phyloP scores from a whole-genome alignment of 1,140 invertebrate genomes.

The Muscidifurax raptorellus region DNA sequence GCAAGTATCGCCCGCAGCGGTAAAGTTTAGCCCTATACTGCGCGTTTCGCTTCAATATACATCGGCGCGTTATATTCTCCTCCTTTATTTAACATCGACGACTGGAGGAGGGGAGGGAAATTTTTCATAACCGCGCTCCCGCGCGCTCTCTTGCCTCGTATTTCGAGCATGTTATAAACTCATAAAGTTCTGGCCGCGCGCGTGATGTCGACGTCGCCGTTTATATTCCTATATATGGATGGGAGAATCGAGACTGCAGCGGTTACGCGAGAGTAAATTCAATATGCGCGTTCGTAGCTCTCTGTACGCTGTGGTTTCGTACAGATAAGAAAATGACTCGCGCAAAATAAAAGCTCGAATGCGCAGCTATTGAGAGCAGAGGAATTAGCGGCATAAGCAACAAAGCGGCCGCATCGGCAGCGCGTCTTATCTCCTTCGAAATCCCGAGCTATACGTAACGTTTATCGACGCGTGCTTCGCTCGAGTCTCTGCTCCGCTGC shows the following conservation, averaged over 20 bases:
- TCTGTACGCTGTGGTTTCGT: too few relatives aligned
- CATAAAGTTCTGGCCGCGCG: conserved; percentile 22
- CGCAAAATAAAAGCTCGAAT: too few relatives aligned
- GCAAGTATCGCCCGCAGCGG: background rate
- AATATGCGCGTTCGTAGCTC: too few relatives aligned
- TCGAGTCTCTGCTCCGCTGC: background rate
- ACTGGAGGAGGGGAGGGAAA: background rate
- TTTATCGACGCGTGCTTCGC: conserved; percentile 15
- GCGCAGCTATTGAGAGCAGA: too few relatives aligned
- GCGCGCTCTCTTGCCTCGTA: background rate
- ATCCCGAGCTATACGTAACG: background rate
- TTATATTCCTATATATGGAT: background rate
- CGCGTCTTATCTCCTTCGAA: background rate
- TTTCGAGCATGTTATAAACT: conserved; percentile 10
- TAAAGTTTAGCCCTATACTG: background rate
- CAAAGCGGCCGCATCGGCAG: background rate
- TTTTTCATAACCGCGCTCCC: conserved; percentile 14
- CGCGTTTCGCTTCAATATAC: conserved; percentile 10
- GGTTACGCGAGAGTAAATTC: background rate
- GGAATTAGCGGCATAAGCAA: background rate
- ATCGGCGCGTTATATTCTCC: background rate
- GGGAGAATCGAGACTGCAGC: background rate
- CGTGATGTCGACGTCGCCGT: background rate
- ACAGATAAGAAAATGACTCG: too few relatives aligned
- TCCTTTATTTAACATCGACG: conserved; percentile 24